phyloP scores from a whole-genome alignment of 2,888 invertebrate species.

The Lumbricus terrestris region DNA sequence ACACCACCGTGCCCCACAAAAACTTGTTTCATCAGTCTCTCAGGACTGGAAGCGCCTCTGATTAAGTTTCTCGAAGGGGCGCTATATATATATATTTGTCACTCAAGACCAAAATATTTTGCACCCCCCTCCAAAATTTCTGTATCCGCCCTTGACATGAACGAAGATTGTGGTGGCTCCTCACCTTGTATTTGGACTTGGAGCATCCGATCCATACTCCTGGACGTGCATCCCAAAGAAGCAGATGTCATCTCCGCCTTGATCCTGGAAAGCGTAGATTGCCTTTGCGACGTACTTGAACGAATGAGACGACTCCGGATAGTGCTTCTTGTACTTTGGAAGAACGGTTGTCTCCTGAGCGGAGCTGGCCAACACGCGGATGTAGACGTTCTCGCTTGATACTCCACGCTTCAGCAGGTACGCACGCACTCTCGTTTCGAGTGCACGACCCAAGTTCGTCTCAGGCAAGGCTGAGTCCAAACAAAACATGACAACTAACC shows the following conservation, averaged over 20 bases:
- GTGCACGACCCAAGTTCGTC: conserved; percentile 91
- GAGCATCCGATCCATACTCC: conserved; percentile 96
- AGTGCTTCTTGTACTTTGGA: conserved; percentile 66
- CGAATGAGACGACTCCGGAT: conserved; percentile 42
- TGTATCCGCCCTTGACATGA: too few species aligned
- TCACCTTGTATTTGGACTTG: conserved; percentile 80
- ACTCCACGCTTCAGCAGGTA: conserved; percentile 91
- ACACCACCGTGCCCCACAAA: too few species aligned
- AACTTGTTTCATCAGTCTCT: too few species aligned
- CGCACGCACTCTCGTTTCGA: conserved; percentile 95
- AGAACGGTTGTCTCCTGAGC: conserved; percentile 99
- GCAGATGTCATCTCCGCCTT: conserved; percentile 96
- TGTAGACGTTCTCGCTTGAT: conserved; percentile 94
- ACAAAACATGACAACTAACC: not conserved
- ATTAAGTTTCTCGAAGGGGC: too few species aligned
- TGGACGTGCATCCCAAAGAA: conserved; percentile 99
- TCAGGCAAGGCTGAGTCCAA: conserved; percentile 70
- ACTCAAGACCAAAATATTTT: too few species aligned
- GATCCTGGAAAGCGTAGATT: conserved; percentile 97
- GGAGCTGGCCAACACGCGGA: conserved; percentile 95
- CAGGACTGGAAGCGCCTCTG: too few species aligned
- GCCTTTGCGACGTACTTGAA: conserved; percentile 96
- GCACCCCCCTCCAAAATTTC: too few species aligned
- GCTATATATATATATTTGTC: too few species aligned
- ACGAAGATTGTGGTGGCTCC: not conserved